Percentiles rank a stretch among this genome's conserved stretches.
Evolutionary conservation across 2,888 invertebrate genomes (phyloP).

Genomic region (Aporophyla nigra): DNA sequence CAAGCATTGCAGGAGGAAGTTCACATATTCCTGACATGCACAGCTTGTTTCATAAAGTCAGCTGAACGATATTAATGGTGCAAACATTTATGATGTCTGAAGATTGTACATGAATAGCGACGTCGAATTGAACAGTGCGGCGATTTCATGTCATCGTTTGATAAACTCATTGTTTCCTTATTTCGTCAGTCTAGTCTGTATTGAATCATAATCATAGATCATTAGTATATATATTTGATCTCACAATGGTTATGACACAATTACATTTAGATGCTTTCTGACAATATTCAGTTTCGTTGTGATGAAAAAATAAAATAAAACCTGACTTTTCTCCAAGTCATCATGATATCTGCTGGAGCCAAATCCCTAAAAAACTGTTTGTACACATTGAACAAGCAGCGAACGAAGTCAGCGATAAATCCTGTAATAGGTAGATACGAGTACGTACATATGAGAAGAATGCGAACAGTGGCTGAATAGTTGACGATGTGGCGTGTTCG

Average conservation of each 20-base stretch:
- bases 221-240: too few species aligned
- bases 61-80: constrained; percentile 18
- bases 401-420: constrained; percentile 57
- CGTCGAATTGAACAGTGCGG: not conserved
- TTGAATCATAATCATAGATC: too few species aligned
- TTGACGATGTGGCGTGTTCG: constrained; percentile 71
- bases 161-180: not conserved
- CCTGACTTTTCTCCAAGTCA: constrained; percentile 7
- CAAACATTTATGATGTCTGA: constrained; percentile 9
- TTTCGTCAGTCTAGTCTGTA: not conserved
- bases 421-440: constrained; percentile 47
- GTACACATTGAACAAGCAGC: constrained; percentile 43
- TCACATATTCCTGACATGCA: constrained; percentile 19
- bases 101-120: not conserved
- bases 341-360: constrained; percentile 5
- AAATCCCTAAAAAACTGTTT: constrained; percentile 46
- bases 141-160: not conserved
- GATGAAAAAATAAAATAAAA: not conserved
- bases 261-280: too few species aligned
- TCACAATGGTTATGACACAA: too few species aligned
- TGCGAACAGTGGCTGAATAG: constrained; percentile 64
- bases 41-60: constrained; percentile 17
- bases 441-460: constrained; percentile 60
- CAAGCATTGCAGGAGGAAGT: constrained; percentile 6
- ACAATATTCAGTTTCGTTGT: too few species aligned